Evolutionary conservation across 2,888 invertebrate genomes (phyloP), one percentile per base, ranked within the genome.

Genomic region (Lasioglossum marginatum): DNA sequence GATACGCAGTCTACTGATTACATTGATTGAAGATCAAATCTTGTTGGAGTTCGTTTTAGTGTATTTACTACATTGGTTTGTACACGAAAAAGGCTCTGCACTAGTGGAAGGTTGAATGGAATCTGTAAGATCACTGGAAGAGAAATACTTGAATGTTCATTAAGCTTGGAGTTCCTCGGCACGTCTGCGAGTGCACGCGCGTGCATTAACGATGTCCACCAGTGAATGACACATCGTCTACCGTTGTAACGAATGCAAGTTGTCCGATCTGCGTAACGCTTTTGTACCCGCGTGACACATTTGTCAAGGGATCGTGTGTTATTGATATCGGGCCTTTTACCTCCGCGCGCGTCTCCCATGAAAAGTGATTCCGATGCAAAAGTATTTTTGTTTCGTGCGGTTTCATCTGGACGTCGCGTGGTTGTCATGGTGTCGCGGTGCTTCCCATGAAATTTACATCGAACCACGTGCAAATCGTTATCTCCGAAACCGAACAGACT

Each of bases 201-300:
- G n/a, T 66, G 72, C 57, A 57, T 79, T 68, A 52, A 79, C 73
- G 82, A 88, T 77, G 83, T 75, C 77, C 77, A 76, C 78, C 80
- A 77, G 52, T 27, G 76, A 82, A 79, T 88, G 86, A 88, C 82
- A 86, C 88, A 88, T 81, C 82, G 86, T 76, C 75, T 81, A 81
- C 70, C 75, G 63, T 79, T 82, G 85, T 85, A 79, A 87, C 66
- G 85, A 80, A 82, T 85, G 76, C 73, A 82, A 74, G 82, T 57
- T 66, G 79, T 75, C 34, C 68, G 12, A 34, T 37, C 34, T 52
- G 19, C 48, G 23, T n/a, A n/a, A 57, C 16, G 52, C 57, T 52
- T 31, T 68, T 31, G 74, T 71, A 74, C 2, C 31, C 43, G 60
- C 19, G 57, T 66, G 43, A 70, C 60, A 45, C 8, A 40, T 66